phyloP scores from a whole-genome alignment of 1,140 invertebrate species.

The Semibalanus balanoides region DNA sequence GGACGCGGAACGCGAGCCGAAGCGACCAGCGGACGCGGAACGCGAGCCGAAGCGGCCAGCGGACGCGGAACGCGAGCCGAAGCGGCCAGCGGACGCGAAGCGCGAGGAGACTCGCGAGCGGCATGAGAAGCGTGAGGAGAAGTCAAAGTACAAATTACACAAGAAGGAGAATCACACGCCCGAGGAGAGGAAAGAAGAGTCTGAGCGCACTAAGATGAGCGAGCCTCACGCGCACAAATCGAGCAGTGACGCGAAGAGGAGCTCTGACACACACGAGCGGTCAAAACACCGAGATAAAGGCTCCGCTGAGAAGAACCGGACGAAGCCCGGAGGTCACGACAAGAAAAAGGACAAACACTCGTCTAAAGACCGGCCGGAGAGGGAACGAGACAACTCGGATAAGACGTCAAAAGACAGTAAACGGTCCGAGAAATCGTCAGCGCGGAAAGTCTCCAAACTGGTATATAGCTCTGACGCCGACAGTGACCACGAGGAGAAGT shows the following conservation, averaged over 20 bases:
- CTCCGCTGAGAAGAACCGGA: background rate
- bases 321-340: background rate
- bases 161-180: background rate
- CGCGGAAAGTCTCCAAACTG: background rate
- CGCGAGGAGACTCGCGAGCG: background rate
- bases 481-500: background rate
- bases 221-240: background rate
- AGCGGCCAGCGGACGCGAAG: background rate
- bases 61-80: background rate
- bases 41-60: background rate
- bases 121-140: background rate
- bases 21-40: background rate
- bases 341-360: background rate
- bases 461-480: background rate
- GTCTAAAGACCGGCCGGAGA: background rate
- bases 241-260: background rate
- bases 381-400: background rate
- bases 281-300: background rate
- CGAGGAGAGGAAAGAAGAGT: background rate
- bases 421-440: background rate
- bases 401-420: background rate
- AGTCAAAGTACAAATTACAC: constrained; percentile 1
- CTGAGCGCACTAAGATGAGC: background rate
- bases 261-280: background rate
- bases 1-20: background rate